These are phyloP conservation scores for Empidonax traillii DNA, from an alignment of 2,113 vertebrate genomes.

Conservation along the genomic window DNA sequence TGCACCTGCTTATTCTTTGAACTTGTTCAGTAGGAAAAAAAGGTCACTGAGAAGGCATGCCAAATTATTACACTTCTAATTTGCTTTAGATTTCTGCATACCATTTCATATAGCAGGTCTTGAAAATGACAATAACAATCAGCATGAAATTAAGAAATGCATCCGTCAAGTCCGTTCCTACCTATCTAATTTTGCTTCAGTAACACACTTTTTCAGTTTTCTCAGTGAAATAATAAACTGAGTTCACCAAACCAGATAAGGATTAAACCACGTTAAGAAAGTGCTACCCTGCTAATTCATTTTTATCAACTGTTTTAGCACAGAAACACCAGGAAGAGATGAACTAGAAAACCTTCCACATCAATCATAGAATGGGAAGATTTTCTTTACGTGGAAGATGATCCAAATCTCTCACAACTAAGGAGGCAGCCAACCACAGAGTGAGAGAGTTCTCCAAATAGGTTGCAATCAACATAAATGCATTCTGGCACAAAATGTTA, in stretches of 20 bases:
- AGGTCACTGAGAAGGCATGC: background rate
- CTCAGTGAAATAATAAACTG: background rate
- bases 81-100: background rate
- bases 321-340: background rate
- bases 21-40: background rate
- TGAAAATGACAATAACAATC: background rate
- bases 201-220: background rate
- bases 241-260: background rate
- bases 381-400: background rate
- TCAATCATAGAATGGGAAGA: background rate
- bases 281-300: background rate
- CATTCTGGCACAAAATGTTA: background rate
- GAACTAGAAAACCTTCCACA: background rate
- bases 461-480: background rate
- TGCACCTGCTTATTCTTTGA: background rate
- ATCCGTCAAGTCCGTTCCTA: background rate
- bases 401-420: background rate
- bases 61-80: background rate
- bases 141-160: background rate
- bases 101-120: background rate
- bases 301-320: background rate
- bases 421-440: background rate
- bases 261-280: background rate
- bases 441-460: background rate
- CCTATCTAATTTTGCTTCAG: background rate